Evolutionary conservation across 2,888 invertebrate genomes (phyloP).

Genomic region (Cerastis rubricosa): DNA sequence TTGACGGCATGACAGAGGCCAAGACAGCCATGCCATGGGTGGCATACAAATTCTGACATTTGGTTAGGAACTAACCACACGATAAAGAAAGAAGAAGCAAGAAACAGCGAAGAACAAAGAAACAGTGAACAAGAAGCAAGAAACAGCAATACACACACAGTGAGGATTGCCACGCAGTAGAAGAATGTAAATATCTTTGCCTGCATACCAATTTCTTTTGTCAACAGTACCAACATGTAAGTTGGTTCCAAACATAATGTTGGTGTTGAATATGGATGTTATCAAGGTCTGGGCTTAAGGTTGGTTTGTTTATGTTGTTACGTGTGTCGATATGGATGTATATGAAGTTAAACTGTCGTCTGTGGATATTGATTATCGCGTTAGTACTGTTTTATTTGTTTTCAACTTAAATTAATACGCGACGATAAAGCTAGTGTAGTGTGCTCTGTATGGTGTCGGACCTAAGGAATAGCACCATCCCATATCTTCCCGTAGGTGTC

Average conservation of each 20-base stretch:
- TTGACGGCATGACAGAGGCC: too few species aligned
- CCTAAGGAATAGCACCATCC: too few species aligned
- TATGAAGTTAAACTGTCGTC: slow-evolving; percentile 21
- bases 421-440: background rate
- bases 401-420: background rate
- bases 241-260: slow-evolving; percentile 40
- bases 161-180: background rate
- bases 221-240: slow-evolving; percentile 26
- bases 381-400: slow-evolving; percentile 4
- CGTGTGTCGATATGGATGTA: slow-evolving; percentile 42
- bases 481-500: too few species aligned
- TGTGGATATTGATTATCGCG: slow-evolving; percentile 13
- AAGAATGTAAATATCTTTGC: background rate
- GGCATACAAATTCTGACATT: too few species aligned
- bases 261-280: slow-evolving; percentile 57
- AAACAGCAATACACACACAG: background rate
- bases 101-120: too few species aligned
- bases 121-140: background rate
- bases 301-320: slow-evolving; percentile 45
- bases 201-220: background rate
- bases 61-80: too few species aligned
- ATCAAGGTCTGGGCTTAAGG: slow-evolving; percentile 55
- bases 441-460: too few species aligned
- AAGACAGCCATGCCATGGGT: too few species aligned
- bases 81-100: background rate